Evolutionary conservation across 2,888 invertebrate species (phyloP).

Genomic region (Eristalis tenax): DNA sequence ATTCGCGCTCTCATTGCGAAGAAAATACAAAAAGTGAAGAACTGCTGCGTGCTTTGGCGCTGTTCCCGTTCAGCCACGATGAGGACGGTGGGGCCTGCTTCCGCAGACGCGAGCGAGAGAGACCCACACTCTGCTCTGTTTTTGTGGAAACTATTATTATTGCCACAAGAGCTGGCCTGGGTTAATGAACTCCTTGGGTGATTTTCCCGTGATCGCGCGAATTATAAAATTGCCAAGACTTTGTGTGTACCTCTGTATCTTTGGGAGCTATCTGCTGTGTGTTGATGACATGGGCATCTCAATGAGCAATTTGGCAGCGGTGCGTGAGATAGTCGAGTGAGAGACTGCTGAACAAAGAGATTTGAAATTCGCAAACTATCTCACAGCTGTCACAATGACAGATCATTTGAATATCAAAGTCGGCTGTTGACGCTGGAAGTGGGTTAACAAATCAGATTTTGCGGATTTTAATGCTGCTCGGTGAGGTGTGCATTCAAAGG

Average conservation of each 20-base stretch:
- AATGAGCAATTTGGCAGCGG: conserved; percentile 34
- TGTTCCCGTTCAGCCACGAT: conserved; percentile 57
- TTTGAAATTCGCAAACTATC: not conserved
- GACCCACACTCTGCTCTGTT: not conserved
- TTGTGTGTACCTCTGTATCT: not conserved
- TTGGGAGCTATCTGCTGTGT: not conserved
- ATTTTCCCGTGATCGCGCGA: conserved; percentile 27
- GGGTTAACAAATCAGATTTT: not conserved
- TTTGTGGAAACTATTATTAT: conserved; percentile 48
- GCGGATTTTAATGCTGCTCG: not conserved
- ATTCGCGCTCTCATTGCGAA: conserved; percentile 70
- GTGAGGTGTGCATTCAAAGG: not conserved
- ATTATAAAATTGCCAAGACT: conserved; percentile 31
- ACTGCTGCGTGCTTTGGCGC: conserved; percentile 8
- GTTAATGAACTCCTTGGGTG: conserved; percentile 48
- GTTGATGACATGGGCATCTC: conserved; percentile 27
- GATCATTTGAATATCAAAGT: not conserved
- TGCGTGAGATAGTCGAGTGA: conserved; percentile 12
- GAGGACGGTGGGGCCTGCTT: not conserved
- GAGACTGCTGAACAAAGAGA: not conserved
- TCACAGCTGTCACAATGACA: not conserved
- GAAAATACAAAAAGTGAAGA: conserved; percentile 19
- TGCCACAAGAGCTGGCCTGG: conserved; percentile 31
- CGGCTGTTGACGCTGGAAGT: not conserved
- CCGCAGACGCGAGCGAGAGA: not conserved